phyloP scores from a whole-genome alignment of 2,797 vertebrate species.

The Danio choprae region DNA sequence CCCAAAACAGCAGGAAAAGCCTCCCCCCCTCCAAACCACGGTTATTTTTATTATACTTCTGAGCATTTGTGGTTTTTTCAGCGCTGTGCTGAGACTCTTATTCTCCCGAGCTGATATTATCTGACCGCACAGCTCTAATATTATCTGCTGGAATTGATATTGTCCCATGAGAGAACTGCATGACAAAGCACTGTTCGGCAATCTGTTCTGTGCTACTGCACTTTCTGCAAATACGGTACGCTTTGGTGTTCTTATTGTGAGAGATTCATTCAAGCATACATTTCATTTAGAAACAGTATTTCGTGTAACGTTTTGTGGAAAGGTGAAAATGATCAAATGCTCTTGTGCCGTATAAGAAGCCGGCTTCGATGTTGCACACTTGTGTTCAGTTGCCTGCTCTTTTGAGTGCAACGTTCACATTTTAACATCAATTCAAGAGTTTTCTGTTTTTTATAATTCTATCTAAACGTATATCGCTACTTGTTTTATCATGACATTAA shows the following conservation, averaged over 20 bases:
- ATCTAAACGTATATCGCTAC: no score
- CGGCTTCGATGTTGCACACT: no score
- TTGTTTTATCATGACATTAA: no score
- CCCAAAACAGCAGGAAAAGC: constrained; percentile 11
- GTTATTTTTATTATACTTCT: constrained; percentile 24
- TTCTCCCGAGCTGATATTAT: constrained; percentile 25
- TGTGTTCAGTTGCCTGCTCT: no score
- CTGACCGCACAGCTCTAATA: constrained; percentile 47
- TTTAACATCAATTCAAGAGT: no score
- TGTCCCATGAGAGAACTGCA: constrained; percentile 32
- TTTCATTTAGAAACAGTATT: no score
- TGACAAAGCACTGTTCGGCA: background rate
- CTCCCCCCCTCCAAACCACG: background rate
- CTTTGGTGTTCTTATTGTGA: background rate
- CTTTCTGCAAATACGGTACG: background rate
- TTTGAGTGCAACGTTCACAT: no score
- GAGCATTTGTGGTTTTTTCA: constrained; percentile 9
- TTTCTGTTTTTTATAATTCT: no score
- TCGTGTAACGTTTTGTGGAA: no score
- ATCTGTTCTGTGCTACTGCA: background rate
- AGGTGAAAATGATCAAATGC: no score
- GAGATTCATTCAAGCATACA: no score
- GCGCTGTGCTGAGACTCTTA: constrained; percentile 12
- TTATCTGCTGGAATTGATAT: constrained; percentile 59
- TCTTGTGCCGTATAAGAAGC: no score